These are phyloP conservation scores for Typhlichthys eigenmanni DNA, from an alignment of 2,797 vertebrate genomes.

Conservation along the genomic window DNA sequence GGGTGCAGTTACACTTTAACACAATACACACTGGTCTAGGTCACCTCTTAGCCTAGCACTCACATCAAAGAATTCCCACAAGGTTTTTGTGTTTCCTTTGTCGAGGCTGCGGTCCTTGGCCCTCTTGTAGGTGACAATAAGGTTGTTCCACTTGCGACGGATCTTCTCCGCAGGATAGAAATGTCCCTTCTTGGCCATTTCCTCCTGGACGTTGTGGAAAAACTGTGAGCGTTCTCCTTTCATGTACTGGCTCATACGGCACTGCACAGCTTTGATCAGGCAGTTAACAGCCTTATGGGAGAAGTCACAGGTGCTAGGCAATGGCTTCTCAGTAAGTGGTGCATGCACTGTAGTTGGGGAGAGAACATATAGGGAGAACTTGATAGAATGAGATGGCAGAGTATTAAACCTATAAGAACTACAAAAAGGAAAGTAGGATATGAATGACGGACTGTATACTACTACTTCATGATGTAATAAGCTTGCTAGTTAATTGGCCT, in stretches of 20 bases:
- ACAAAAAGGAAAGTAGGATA: neutral
- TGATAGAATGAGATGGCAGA: neutral
- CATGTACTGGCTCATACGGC: slow-evolving; percentile 77
- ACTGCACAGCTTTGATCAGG: slow-evolving; percentile 76
- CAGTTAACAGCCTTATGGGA: slow-evolving; percentile 74
- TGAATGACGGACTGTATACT: too few species aligned
- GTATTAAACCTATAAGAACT: neutral
- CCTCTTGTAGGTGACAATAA: slow-evolving; percentile 82
- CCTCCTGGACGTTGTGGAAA: slow-evolving; percentile 80
- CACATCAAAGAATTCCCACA: slow-evolving; percentile 83
- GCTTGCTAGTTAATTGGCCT: too few species aligned
- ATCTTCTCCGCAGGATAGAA: slow-evolving; percentile 77
- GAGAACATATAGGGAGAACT: slow-evolving; percentile 1
- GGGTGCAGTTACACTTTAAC: too few species aligned
- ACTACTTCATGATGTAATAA: too few species aligned
- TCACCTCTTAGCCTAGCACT: slow-evolving; percentile 15
- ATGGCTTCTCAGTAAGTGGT: slow-evolving; percentile 59
- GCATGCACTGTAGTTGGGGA: slow-evolving; percentile 54
- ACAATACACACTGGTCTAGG: neutral
- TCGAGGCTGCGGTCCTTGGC: slow-evolving; percentile 79
- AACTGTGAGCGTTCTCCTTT: slow-evolving; percentile 78
- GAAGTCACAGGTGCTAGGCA: slow-evolving; percentile 68
- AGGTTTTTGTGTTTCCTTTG: slow-evolving; percentile 76
- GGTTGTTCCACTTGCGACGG: slow-evolving; percentile 83
- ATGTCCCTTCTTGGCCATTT: slow-evolving; percentile 77